A percentile compares a stretch with the other conserved stretches of the same genome.
These are phyloP conservation scores for Sphaerophoria taeniata DNA, from an alignment of 2,888 invertebrate genomes.

Conservation along the genomic window DNA sequence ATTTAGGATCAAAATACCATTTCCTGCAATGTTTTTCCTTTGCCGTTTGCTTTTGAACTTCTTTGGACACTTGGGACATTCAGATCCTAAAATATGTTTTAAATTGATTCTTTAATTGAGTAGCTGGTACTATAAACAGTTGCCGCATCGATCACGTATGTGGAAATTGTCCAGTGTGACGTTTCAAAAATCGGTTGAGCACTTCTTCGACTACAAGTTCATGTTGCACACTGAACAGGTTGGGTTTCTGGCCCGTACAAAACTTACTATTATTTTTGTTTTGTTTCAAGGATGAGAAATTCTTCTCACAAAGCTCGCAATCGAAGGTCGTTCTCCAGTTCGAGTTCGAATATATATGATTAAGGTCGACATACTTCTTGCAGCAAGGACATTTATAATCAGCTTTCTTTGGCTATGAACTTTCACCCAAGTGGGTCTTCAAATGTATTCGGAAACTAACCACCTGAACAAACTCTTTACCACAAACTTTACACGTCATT, in stretches of 20 bases:
- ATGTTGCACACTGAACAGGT: slow-evolving; percentile 88
- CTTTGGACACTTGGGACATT: slow-evolving; percentile 85
- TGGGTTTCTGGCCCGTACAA: slow-evolving; percentile 87
- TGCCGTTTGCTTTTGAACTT: slow-evolving; percentile 80
- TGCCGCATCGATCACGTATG: slow-evolving; percentile 85
- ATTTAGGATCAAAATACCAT: too few species aligned
- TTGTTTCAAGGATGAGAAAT: slow-evolving; percentile 89
- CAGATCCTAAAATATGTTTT: slow-evolving; percentile 88
- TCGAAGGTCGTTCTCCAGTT: slow-evolving; percentile 86
- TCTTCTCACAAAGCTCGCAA: slow-evolving; percentile 88
- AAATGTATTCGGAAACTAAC: slow-evolving; percentile 90
- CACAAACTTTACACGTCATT: slow-evolving; percentile 82
- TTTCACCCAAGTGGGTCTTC: slow-evolving; percentile 87
- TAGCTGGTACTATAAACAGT: slow-evolving; percentile 93
- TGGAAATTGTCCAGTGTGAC: slow-evolving; percentile 84
- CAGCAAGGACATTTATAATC: slow-evolving; percentile 87
- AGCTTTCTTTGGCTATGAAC: slow-evolving; percentile 83
- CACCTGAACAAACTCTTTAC: slow-evolving; percentile 84
- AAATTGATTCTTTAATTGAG: slow-evolving; percentile 90
- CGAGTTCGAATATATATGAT: slow-evolving; percentile 87
- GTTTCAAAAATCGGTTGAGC: slow-evolving; percentile 89
- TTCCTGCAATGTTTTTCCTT: slow-evolving; percentile 70
- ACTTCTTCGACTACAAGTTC: slow-evolving; percentile 93
- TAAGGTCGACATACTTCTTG: slow-evolving; percentile 85
- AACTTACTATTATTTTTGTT: slow-evolving; percentile 89